phyloP scores from a whole-genome alignment of 2,888 invertebrate genomes.

The Monochamus alternatus region DNA sequence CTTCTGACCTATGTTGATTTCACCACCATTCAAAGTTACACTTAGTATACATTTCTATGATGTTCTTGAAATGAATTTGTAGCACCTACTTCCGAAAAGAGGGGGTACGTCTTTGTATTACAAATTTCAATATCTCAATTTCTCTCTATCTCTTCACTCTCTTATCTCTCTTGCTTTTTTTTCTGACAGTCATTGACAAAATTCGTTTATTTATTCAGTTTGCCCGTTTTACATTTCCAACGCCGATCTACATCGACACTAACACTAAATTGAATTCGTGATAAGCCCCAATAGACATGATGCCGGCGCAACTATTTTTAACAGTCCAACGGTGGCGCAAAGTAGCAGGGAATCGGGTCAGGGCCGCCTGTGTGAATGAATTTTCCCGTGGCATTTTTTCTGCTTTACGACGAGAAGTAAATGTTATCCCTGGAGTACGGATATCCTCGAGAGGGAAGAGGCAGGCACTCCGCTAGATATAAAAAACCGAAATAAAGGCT shows the following conservation, averaged over 20 bases:
- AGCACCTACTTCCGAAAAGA: no score
- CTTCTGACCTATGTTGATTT: no score
- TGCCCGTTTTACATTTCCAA: not conserved
- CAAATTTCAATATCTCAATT: no score
- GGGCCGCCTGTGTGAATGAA: slow-evolving; percentile 5
- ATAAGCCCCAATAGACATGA: slow-evolving; percentile 8
- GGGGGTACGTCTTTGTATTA: no score
- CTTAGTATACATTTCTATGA: no score
- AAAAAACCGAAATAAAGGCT: slow-evolving; percentile 64
- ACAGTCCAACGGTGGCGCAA: not conserved
- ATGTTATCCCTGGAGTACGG: slow-evolving; percentile 33
- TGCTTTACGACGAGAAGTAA: slow-evolving; percentile 37
- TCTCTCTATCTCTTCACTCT: no score
- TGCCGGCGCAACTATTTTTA: slow-evolving; percentile 18
- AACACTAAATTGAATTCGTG: slow-evolving; percentile 30
- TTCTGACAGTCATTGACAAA: not conserved
- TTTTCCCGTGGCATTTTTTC: slow-evolving; percentile 31
- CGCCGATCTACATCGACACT: not conserved
- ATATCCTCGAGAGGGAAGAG: slow-evolving; percentile 28
- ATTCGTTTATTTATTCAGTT: not conserved
- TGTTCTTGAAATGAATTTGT: no score
- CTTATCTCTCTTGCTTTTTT: no score
- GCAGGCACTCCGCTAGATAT: slow-evolving; percentile 53
- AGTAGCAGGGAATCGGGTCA: slow-evolving; percentile 20
- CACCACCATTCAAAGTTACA: no score